These are phyloP conservation scores for Dissostichus mawsoni DNA, from an alignment of 2,113 vertebrate species.

Conservation along the genomic window DNA sequence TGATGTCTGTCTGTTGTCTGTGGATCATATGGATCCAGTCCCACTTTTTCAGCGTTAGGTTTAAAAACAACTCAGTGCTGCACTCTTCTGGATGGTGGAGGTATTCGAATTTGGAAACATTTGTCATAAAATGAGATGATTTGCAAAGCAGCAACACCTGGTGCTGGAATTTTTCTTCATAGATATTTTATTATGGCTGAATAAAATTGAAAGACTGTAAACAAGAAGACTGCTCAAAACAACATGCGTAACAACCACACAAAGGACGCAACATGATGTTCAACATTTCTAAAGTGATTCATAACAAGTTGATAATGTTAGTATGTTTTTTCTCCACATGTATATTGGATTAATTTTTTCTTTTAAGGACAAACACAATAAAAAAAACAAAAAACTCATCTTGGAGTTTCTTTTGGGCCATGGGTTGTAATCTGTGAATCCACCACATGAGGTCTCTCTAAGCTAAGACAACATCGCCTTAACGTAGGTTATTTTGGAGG, in stretches of 20 bases:
- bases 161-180: not conserved
- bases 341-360: not conserved
- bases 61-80: conserved; percentile 57
- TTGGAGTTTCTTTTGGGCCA: not conserved
- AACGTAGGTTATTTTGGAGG: not conserved
- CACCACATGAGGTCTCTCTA: conserved; percentile 56
- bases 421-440: conserved; percentile 12
- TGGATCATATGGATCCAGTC: not conserved
- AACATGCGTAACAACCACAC: not conserved
- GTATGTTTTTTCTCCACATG: too few relatives aligned
- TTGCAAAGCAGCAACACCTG: not conserved
- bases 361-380: not conserved
- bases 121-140: not conserved
- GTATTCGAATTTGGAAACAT: conserved; percentile 23
- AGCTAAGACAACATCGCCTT: conserved; percentile 14
- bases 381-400: not conserved
- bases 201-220: not conserved
- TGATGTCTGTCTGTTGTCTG: conserved; percentile 2
- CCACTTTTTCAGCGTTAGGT: not conserved
- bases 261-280: not conserved
- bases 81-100: conserved; percentile 59
- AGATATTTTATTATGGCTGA: not conserved
- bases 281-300: not conserved
- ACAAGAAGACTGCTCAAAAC: not conserved
- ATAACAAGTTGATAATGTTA: not conserved